These are phyloP conservation scores for Magallana nippona DNA, from an alignment of 2,888 invertebrate species.

Conservation along the genomic window DNA sequence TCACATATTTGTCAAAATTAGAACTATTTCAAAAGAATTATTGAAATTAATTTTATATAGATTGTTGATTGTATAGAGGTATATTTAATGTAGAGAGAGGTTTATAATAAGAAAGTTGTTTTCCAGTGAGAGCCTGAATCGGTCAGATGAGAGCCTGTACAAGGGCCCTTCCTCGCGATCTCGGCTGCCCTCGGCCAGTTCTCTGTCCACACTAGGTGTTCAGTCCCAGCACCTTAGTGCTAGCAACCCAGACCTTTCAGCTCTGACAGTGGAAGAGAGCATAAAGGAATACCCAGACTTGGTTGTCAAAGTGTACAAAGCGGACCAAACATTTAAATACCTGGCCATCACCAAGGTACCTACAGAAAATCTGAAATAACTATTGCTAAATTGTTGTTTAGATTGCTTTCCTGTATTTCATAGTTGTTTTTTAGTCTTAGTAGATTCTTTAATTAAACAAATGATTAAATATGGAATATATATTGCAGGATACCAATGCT, in stretches of 20 bases:
- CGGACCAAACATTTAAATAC: slow-evolving; percentile 98
- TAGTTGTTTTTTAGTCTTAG: background rate
- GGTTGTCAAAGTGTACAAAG: slow-evolving; percentile 93
- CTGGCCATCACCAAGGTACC: slow-evolving; percentile 93
- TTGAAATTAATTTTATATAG: too few relatives aligned
- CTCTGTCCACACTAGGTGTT: slow-evolving; percentile 63
- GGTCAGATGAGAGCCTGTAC: slow-evolving; percentile 74
- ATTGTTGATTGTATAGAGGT: background rate
- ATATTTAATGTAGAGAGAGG: too few relatives aligned
- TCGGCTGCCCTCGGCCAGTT: slow-evolving; percentile 69
- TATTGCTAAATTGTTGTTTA: background rate
- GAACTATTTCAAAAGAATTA: background rate
- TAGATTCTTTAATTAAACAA: background rate
- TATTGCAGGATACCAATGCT: slow-evolving; percentile 84
- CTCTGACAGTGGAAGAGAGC: slow-evolving; percentile 64
- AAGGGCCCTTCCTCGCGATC: slow-evolving; percentile 65
- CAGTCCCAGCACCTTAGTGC: slow-evolving; percentile 72
- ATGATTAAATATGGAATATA: background rate
- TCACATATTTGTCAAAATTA: background rate
- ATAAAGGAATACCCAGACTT: slow-evolving; percentile 88
- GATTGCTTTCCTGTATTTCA: background rate
- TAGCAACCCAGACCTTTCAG: slow-evolving; percentile 77
- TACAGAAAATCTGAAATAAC: background rate
- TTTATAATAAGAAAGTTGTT: background rate
- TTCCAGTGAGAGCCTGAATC: slow-evolving; percentile 69